These are phyloP conservation scores for Zelleria hepariella DNA, from an alignment of 2,888 invertebrate species.

Conservation along the genomic window DNA sequence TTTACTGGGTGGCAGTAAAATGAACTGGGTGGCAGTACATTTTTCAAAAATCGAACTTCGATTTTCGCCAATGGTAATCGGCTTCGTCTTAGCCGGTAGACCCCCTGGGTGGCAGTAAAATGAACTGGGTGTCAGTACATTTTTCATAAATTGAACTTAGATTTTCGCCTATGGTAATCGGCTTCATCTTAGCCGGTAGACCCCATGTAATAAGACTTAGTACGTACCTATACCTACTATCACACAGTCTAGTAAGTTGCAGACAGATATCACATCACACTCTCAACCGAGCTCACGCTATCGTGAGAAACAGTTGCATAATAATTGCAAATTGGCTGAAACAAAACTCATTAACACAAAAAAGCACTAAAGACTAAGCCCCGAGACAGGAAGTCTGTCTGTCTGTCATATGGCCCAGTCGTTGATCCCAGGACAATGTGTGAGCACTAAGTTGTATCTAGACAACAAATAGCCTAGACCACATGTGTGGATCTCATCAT, in stretches of 20 bases:
- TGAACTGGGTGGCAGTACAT: too few species aligned
- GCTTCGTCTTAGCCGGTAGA: too few species aligned
- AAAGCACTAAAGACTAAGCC: neutral
- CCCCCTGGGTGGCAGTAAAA: too few species aligned
- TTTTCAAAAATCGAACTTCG: too few species aligned
- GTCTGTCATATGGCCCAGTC: constrained; percentile 3
- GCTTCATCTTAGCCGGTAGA: too few species aligned
- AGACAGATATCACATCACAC: neutral
- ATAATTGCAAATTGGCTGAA: neutral
- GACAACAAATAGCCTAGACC: neutral
- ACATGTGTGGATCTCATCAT: neutral
- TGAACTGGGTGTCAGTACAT: too few species aligned
- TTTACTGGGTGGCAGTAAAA: too few species aligned
- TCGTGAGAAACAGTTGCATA: neutral
- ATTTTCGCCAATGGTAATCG: too few species aligned
- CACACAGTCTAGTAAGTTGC: neutral
- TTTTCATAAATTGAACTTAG: too few species aligned
- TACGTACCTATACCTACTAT: too few species aligned
- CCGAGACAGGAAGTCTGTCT: constrained; percentile 3
- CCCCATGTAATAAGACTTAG: too few species aligned
- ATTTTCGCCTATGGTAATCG: too few species aligned
- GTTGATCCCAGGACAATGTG: neutral
- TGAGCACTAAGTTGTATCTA: constrained; percentile 1
- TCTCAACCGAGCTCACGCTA: neutral
- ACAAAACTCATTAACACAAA: neutral